phyloP scores from a whole-genome alignment of 1,140 invertebrate genomes.

The Nymphalis io region DNA sequence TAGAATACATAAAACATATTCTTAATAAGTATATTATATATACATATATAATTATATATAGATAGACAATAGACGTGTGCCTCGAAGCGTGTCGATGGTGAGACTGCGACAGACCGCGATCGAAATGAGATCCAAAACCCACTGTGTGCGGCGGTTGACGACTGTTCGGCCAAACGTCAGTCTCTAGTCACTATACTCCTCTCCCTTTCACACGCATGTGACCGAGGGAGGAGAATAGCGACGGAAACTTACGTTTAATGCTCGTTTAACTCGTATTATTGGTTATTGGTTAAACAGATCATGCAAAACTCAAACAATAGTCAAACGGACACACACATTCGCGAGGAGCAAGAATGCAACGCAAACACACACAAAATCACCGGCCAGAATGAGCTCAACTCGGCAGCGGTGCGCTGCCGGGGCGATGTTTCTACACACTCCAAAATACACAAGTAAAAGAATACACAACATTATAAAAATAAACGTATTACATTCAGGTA shows the following conservation, averaged over 20 bases:
- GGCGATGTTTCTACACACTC: constrained; percentile 63
- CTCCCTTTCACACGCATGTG: constrained; percentile 49
- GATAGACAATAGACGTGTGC: constrained; percentile 46
- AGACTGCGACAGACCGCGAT: constrained; percentile 39
- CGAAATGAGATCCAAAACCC: constrained; percentile 40
- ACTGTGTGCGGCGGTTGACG: constrained; percentile 50
- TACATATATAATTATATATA: constrained; percentile 33
- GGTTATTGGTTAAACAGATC: constrained; percentile 41
- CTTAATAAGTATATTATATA: constrained; percentile 32
- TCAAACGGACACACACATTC: constrained; percentile 60
- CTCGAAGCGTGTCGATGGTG: constrained; percentile 57
- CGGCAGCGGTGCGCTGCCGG: constrained; percentile 44
- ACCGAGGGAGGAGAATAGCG: constrained; percentile 43
- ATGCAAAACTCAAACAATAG: constrained; percentile 65
- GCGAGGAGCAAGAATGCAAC: constrained; percentile 64
- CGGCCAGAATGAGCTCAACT: constrained; percentile 74
- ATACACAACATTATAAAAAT: constrained; percentile 40
- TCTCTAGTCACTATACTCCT: constrained; percentile 40
- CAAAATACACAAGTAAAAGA: constrained; percentile 60
- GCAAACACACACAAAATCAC: constrained; percentile 77
- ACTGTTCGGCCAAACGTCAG: constrained; percentile 45
- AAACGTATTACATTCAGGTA: neutral
- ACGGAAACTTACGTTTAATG: constrained; percentile 32
- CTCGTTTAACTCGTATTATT: constrained; percentile 12
- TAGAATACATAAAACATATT: constrained; percentile 44